Evolutionary conservation across 2,113 vertebrate species (phyloP).

Genomic region (Tyrannus savana): DNA sequence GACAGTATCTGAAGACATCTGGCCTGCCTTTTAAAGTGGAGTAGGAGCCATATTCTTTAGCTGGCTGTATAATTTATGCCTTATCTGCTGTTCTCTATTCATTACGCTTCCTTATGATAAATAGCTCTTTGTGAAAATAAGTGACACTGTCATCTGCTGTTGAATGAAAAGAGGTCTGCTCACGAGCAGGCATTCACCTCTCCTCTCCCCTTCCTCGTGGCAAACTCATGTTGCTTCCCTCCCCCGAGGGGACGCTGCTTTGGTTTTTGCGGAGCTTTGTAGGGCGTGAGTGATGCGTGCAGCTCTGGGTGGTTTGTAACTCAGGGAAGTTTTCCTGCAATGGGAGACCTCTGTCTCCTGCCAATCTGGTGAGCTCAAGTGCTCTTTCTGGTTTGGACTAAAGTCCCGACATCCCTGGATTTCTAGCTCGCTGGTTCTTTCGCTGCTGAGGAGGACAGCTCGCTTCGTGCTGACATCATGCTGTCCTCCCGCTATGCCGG

Average conservation of each 20-base stretch:
- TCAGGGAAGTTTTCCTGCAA: background rate
- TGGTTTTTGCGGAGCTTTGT: background rate
- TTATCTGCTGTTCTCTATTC: background rate
- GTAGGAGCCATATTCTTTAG: slow-evolving; percentile 1
- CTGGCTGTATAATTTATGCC: background rate
- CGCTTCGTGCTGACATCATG: slow-evolving; percentile 36
- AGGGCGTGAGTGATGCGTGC: background rate
- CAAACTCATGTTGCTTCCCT: background rate
- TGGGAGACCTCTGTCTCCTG: background rate
- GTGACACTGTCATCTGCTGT: background rate
- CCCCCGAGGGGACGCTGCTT: background rate
- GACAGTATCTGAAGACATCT: slow-evolving; percentile 45
- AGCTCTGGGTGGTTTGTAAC: background rate
- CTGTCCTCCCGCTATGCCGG: background rate
- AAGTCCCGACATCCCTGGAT: background rate
- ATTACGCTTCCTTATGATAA: background rate
- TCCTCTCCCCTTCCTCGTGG: background rate
- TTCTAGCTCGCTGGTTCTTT: background rate
- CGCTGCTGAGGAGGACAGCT: slow-evolving; percentile 19
- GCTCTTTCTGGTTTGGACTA: background rate
- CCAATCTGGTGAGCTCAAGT: background rate
- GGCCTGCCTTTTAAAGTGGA: slow-evolving; percentile 43
- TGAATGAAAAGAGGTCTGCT: background rate
- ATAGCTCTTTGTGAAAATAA: slow-evolving; percentile 12
- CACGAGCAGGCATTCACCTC: background rate